A percentile compares a stretch with the other conserved stretches of the same genome.
Conservation (phyloP, 2,797 vertebrate genomes). For the Ataeniobius toweri region DNA sequence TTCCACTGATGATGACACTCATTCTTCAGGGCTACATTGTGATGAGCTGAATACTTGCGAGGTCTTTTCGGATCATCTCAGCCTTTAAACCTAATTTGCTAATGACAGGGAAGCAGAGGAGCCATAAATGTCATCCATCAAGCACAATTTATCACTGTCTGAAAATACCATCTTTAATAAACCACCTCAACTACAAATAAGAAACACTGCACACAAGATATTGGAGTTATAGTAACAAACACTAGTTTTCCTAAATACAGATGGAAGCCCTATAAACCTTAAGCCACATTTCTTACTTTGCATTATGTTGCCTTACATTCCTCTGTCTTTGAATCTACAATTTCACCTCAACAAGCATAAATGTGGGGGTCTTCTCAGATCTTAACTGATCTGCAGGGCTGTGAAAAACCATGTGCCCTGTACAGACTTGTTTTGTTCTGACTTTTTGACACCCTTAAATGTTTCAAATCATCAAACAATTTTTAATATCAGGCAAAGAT, state of each 20-base stretch:
- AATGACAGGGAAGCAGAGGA: constrained; percentile 77
- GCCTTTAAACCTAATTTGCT: constrained; percentile 79
- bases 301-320: constrained; percentile 1
- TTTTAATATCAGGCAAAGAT: not conserved
- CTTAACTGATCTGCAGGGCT: constrained; percentile 1
- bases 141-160: constrained; percentile 74
- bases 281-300: not conserved
- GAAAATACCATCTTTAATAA: constrained; percentile 67
- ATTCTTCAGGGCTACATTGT: constrained; percentile 67
- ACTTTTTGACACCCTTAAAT: not conserved
- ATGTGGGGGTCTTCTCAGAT: not conserved
- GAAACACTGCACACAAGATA: constrained; percentile 38
- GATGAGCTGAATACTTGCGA: constrained; percentile 67
- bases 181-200: constrained; percentile 58
- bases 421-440: constrained; percentile 40
- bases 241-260: constrained; percentile 46
- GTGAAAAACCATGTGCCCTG: not conserved
- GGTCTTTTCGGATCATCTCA: constrained; percentile 67
- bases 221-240: constrained; percentile 25
- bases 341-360: constrained; percentile 21
- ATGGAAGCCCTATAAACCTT: constrained; percentile 13
- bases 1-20: constrained; percentile 73
- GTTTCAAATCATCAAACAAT: not conserved
- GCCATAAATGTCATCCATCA: constrained; percentile 78
- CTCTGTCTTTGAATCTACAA: constrained; percentile 9